These are phyloP conservation scores for Brachypalpus laphriformis DNA, from an alignment of 2,888 invertebrate species.

Conservation along the genomic window DNA sequence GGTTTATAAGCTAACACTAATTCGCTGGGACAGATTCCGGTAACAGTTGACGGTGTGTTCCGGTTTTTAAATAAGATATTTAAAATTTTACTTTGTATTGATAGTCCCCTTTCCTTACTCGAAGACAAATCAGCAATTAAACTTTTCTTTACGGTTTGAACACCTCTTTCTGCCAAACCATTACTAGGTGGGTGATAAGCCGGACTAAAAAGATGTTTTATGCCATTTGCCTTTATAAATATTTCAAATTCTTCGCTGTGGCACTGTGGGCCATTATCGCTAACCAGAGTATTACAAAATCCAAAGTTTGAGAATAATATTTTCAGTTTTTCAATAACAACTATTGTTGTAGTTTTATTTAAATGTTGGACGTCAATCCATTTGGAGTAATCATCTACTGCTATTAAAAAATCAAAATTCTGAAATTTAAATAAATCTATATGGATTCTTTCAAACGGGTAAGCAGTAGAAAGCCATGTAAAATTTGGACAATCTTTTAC, in stretches of 20 bases:
- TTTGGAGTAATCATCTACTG: neutral
- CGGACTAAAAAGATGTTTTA: neutral
- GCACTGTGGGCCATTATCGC: constrained; percentile 7
- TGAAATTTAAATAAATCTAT: neutral
- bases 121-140: neutral
- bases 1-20: neutral
- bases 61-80: too few relatives aligned
- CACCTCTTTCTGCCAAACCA: too few relatives aligned
- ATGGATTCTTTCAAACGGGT: neutral
- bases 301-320: constrained; percentile 7
- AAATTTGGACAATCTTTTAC: neutral
- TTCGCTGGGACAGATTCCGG: too few relatives aligned
- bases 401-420: neutral
- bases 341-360: neutral
- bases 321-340: neutral
- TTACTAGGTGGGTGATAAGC: neutral
- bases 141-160: too few relatives aligned
- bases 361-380: neutral
- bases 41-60: too few relatives aligned
- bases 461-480: neutral
- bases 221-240: neutral
- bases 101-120: neutral
- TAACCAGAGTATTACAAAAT: neutral
- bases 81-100: too few relatives aligned
- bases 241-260: neutral